Evolutionary conservation across 2,888 invertebrate genomes (phyloP), one percentile per base, ranked within the genome.

Genomic region (Prosopocoilus inquinatus): DNA sequence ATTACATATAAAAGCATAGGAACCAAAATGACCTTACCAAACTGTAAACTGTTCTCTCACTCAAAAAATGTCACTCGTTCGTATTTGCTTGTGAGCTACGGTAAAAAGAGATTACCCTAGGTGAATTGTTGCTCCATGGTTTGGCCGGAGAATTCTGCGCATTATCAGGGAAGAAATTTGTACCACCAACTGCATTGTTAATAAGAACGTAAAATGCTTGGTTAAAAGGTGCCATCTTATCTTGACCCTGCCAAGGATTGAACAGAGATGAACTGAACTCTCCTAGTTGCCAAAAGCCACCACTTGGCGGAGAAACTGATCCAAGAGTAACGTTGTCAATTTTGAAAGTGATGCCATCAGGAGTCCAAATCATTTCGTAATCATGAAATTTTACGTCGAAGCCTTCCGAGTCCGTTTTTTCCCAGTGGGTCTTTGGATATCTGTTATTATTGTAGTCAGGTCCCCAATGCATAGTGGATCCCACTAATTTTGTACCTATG

Each of bases 161-260:
- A 50, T 78, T 78, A 64, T 88, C 87, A 1, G 85, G 84, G 78
- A 87, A 87, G 74, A 79, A 87, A n/a, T 80, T 80, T 2, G 80
- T 81, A 20, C 88, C 88, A 8, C 88, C 88, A 13, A 86, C 83
- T 54, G 87, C 88, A 57, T 88, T 63, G 72, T 87, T 88, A 60
- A 88, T 75, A 48, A 88, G 80, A 33, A 89, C 65, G 73, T 84
- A 82, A 73, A 84, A 85, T 81, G 84, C 82, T 69, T 85, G 80
- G 68, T 87, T 87, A 64, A 87, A 87, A 1, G 87, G 87, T 9
- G 87, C 86, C 84, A 86, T 84, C 67, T 79, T 82, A 28, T 74
- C 70, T 43, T 78, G 82, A 58, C 71, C 76, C 47, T 77, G 74
- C 85, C 85, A 85, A 3, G 83, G 84, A 69, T 85, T 86, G 9